Evolutionary conservation across 2,888 invertebrate genomes (phyloP).

Genomic region (Xestoiulus laeticollis): DNA sequence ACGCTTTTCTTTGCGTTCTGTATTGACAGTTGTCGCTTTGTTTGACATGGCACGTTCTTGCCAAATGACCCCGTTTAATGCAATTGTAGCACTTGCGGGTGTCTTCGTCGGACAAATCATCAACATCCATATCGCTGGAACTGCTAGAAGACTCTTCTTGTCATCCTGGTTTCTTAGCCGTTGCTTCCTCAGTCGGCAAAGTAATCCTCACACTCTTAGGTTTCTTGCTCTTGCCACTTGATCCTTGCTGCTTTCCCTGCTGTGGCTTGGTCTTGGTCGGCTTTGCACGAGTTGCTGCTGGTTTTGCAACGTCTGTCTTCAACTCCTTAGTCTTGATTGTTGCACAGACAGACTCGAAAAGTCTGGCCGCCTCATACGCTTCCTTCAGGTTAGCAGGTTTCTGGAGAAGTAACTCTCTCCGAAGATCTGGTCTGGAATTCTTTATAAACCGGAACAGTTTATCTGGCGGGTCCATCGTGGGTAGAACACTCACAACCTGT

Average conservation of each 20-base stretch:
- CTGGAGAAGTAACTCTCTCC: background rate
- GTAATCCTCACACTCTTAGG: background rate
- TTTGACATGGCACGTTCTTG: background rate
- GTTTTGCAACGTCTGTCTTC: too few species aligned
- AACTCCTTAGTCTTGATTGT: background rate
- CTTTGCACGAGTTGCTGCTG: too few species aligned
- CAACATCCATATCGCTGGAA: background rate
- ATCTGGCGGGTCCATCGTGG: too few species aligned
- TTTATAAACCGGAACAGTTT: too few species aligned
- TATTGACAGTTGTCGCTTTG: too few species aligned
- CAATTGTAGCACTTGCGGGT: background rate
- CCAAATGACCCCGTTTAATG: background rate
- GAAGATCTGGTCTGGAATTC: background rate
- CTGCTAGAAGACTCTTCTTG: background rate
- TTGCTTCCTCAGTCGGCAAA: too few species aligned
- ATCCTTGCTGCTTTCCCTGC: background rate
- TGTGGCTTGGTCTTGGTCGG: background rate
- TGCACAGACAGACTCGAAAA: background rate
- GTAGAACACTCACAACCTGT: too few species aligned
- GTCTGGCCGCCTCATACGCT: background rate
- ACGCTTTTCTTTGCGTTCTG: too few species aligned
- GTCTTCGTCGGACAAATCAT: background rate
- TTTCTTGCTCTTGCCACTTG: background rate
- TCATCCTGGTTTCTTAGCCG: background rate
- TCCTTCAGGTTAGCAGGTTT: background rate